Percentiles rank a stretch among this genome's conserved stretches.
phyloP scores from a whole-genome alignment of 2,113 vertebrate species.

The Marmota monax region DNA sequence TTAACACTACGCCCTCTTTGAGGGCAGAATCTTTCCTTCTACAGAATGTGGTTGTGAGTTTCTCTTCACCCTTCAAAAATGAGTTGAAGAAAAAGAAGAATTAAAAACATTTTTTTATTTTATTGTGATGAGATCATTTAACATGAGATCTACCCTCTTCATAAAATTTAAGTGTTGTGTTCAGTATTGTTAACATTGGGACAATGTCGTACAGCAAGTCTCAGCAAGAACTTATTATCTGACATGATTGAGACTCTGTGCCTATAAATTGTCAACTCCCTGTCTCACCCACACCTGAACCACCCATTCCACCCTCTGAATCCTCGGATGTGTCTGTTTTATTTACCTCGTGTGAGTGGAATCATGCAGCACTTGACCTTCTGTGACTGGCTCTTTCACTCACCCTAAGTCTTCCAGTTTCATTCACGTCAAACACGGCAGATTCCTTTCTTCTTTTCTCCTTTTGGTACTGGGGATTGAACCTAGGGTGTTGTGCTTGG shows the following conservation, averaged over 20 bases:
- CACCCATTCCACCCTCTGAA: not conserved
- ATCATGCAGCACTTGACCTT: not conserved
- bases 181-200: no score
- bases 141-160: not conserved
- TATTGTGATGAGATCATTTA: not conserved
- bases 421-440: not conserved
- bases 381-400: not conserved
- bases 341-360: not conserved
- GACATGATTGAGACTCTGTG: not conserved
- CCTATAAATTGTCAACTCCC: not conserved
- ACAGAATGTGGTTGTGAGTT: not conserved
- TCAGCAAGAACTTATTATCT: not conserved
- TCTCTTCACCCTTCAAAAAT: not conserved
- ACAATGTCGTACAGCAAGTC: no score
- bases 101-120: not conserved
- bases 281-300: not conserved
- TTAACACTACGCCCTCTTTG: not conserved
- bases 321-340: not conserved
- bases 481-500: no score
- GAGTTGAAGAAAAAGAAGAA: not conserved
- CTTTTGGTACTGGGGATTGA: no score
- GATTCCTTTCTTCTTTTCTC: no score
- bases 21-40: constrained; percentile 7
- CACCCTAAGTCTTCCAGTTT: not conserved
- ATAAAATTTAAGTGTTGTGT: not conserved